Conservation (phyloP, 2,888 invertebrate species). For the Pocota personata region DNA sequence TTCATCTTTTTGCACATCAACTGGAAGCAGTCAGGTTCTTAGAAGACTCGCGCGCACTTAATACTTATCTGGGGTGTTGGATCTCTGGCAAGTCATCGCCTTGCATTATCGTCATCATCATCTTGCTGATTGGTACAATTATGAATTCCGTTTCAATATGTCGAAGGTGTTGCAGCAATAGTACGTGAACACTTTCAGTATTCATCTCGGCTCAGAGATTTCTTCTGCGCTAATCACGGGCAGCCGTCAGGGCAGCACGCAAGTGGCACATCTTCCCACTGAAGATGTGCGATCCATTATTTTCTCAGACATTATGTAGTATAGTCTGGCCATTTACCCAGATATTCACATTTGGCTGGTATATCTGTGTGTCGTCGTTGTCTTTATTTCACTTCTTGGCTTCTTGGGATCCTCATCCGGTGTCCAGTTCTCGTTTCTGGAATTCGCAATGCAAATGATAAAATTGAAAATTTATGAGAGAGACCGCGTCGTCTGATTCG, state of each 20-base stretch:
- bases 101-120: slow-evolving; percentile 71
- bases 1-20: slow-evolving; percentile 39
- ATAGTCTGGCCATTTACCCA: slow-evolving; percentile 56
- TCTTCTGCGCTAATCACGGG: slow-evolving; percentile 54
- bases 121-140: slow-evolving; percentile 69
- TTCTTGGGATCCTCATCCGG: neutral
- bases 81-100: slow-evolving; percentile 70
- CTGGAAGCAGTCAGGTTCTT: slow-evolving; percentile 45
- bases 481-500: slow-evolving; percentile 64
- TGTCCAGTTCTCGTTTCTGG: neutral
- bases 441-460: slow-evolving; percentile 66
- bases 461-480: slow-evolving; percentile 71
- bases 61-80: slow-evolving; percentile 63
- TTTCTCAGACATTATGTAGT: slow-evolving; percentile 29
- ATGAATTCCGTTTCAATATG: slow-evolving; percentile 63
- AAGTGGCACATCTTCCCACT: slow-evolving; percentile 58
- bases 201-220: slow-evolving; percentile 10
- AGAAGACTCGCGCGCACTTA: slow-evolving; percentile 65
- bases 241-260: slow-evolving; percentile 65
- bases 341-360: slow-evolving; percentile 15
- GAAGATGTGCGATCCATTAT: slow-evolving; percentile 45
- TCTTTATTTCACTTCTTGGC: neutral
- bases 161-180: slow-evolving; percentile 59
- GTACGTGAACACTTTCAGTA: slow-evolving; percentile 54
- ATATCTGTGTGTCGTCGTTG: slow-evolving; percentile 24